phyloP scores from a whole-genome alignment of 2,113 vertebrate genomes.

The Microcebus jonahi region DNA sequence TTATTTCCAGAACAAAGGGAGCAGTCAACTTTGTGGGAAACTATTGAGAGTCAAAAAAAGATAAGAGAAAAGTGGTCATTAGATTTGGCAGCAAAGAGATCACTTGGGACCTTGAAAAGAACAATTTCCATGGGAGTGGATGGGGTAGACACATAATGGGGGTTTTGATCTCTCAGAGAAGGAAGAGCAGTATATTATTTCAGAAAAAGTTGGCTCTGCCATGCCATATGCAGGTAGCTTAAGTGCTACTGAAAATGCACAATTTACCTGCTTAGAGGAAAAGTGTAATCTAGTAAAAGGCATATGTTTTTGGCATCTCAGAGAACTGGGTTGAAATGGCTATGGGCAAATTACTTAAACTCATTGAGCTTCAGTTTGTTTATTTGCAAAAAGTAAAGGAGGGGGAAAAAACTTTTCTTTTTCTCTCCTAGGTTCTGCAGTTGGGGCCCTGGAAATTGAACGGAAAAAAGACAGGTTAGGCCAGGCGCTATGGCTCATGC shows the following conservation, averaged over 20 bases:
- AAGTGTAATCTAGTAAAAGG: not conserved
- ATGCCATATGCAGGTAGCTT: not conserved
- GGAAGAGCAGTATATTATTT: constrained; percentile 20
- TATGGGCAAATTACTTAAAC: constrained; percentile 27
- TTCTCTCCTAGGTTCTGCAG: not conserved
- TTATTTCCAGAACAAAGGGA: constrained; percentile 60
- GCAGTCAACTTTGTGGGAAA: constrained; percentile 9
- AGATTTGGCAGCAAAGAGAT: constrained; percentile 32
- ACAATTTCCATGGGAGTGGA: not conserved
- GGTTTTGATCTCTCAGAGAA: constrained; percentile 52
- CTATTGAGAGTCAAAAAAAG: constrained; percentile 48
- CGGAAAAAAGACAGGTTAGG: not conserved
- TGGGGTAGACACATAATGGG: constrained; percentile 3
- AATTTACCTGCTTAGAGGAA: constrained; percentile 31
- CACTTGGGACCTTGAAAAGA: constrained; percentile 59
- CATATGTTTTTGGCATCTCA: not conserved
- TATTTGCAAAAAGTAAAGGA: not conserved
- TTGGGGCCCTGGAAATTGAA: not conserved
- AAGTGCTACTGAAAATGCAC: not conserved
- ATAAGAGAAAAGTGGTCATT: constrained; percentile 43
- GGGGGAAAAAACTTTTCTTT: not conserved
- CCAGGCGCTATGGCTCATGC: too few relatives aligned
- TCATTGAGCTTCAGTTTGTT: constrained; percentile 23
- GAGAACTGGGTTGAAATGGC: constrained; percentile 26
- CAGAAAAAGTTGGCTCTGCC: not conserved